Conservation (phyloP, 2,888 invertebrate species). For the Scaptomyza caliginosa region DNA sequence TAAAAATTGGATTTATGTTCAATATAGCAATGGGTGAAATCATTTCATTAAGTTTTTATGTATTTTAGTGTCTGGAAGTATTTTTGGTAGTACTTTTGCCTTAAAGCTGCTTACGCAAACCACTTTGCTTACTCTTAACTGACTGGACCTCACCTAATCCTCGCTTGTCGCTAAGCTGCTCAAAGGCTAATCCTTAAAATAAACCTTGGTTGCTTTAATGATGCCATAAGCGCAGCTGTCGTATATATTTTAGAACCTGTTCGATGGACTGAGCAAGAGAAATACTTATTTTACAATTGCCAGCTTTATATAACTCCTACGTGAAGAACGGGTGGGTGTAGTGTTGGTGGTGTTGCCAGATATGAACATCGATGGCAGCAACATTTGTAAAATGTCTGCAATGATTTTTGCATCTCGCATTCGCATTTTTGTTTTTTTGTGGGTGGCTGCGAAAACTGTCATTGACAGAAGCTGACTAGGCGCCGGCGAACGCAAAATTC, state of each 20-base stretch:
- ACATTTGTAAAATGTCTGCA: constrained; percentile 72
- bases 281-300: constrained; percentile 43
- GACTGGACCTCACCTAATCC: constrained; percentile 31
- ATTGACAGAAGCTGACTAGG: constrained; percentile 69
- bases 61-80: not conserved
- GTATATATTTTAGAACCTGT: not conserved
- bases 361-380: constrained; percentile 22
- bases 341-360: too few species aligned
- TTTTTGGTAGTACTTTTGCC: constrained; percentile 19
- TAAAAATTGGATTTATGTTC: not conserved
- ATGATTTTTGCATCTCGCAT: constrained; percentile 48
- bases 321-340: not conserved
- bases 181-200: constrained; percentile 65
- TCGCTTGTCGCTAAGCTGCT: constrained; percentile 64
- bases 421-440: constrained; percentile 9
- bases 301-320: constrained; percentile 23
- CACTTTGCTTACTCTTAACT: not conserved
- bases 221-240: constrained; percentile 52
- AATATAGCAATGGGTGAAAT: not conserved
- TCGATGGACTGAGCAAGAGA: not conserved
- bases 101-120: constrained; percentile 25
- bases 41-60: not conserved
- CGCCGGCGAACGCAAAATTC: constrained; percentile 64
- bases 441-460: constrained; percentile 64
- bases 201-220: constrained; percentile 66